Conservation (phyloP, 2,113 vertebrate genomes). For the Anolis carolinensis region DNA sequence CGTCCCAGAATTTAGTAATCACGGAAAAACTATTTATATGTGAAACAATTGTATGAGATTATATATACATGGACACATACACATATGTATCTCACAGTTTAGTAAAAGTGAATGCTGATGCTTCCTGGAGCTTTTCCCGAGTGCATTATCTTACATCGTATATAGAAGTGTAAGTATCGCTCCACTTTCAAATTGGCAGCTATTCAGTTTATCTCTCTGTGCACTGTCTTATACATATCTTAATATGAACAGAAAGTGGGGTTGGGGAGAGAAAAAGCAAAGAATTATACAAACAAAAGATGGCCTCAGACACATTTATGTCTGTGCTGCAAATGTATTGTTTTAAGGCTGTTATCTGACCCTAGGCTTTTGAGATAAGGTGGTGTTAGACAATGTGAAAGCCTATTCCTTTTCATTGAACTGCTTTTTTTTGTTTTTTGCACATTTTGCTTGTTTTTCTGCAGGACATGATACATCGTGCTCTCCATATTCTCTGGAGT, state of each 20-base stretch:
- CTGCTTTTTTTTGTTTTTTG: no score
- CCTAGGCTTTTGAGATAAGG: neutral
- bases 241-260: neutral
- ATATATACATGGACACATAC: no score
- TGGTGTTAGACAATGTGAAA: neutral
- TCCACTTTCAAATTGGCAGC: slow-evolving; percentile 1
- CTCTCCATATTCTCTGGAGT: no score
- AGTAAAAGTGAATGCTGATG: neutral
- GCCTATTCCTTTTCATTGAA: no score
- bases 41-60: no score
- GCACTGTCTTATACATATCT: neutral
- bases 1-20: no score
- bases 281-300: neutral
- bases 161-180: neutral
- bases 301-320: neutral
- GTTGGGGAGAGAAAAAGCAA: neutral
- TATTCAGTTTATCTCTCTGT: neutral
- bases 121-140: neutral
- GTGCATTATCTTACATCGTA: neutral
- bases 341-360: slow-evolving; percentile 3
- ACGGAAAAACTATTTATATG: no score
- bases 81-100: no score
- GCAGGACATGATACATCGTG: no score
- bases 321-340: neutral
- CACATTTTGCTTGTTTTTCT: no score